Base-by-base conservation (phyloP, 2,888 invertebrate genomes). In the Heliconius hortense region DNA sequence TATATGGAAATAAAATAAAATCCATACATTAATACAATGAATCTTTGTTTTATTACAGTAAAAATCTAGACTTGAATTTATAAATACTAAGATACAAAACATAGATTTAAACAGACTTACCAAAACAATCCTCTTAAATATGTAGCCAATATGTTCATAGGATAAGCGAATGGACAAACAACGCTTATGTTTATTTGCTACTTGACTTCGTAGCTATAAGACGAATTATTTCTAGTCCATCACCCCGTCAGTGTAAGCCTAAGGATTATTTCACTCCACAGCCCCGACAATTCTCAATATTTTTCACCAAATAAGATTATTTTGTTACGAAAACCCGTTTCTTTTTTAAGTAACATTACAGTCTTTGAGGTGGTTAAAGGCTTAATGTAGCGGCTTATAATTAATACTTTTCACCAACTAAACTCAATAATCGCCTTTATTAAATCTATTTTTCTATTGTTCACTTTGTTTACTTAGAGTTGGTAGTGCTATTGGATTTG, bases 201-300 rank as follows among this genome's bases (percentile, higher is more conserved):
- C 48, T 63, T 53, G 62, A 72, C 63, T 63, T 53, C 28, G 63
- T 31, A 72, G 62, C 26, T 43, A 43, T 72, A 72, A 53, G 48
- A 53, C 39, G 63, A 63, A 63, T 72, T 72, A 62, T 28, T 31
- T 72, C 60, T 73, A 75, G 72, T 64, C 68, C 73, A 74, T 59
- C 35, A 72, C 68, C 63, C 70, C 26, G 71, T 35, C 70, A 71
- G 59, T 80, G 81, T 80, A 79, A 81, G 81, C 82, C 81, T 78
- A 77, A 79, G 77, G 85, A 85, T 84, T 86, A 84, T 82, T 82
- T 80, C 82, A 80, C 81, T 81, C 77, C 78, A 80, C 72, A 77
- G 78, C 76, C 62, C 69, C 28, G 73, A 76, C 82, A 79, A 82
- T 80, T 78, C 81, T 80, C 75, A 75, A 76, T 79, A 80, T 67